Evolutionary conservation across 2,113 vertebrate species (phyloP).

Genomic region (Macquaria australasica): DNA sequence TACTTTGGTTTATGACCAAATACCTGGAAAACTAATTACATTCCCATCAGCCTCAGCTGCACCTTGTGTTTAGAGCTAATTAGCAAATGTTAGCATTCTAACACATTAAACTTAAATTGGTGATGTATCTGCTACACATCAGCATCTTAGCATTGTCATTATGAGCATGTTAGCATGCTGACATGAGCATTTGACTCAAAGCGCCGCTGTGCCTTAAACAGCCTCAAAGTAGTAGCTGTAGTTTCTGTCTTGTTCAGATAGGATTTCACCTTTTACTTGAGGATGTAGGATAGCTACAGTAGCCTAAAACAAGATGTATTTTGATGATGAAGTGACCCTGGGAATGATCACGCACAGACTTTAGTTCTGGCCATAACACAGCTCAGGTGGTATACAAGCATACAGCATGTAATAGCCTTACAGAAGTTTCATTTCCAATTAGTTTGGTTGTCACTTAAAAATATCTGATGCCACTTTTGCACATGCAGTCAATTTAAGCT

Average conservation of each 20-base stretch:
- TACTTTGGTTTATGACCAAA: too few relatives aligned
- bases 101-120: not conserved
- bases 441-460: slow-evolving; percentile 41
- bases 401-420: slow-evolving; percentile 7
- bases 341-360: slow-evolving; percentile 19
- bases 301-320: slow-evolving; percentile 16
- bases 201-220: too few relatives aligned
- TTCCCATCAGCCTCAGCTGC: too few relatives aligned
- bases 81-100: too few relatives aligned
- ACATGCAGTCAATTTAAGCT: slow-evolving; percentile 31
- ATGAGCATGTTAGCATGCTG: too few relatives aligned
- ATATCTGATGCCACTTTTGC: slow-evolving; percentile 43
- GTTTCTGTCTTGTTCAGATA: not conserved
- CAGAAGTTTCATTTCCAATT: slow-evolving; percentile 42
- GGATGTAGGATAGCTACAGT: not conserved
- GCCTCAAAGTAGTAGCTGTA: not conserved
- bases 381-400: slow-evolving; percentile 3
- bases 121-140: too few relatives aligned
- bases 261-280: not conserved
- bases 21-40: too few relatives aligned
- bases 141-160: too few relatives aligned
- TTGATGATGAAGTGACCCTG: slow-evolving; percentile 22
- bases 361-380: slow-evolving; percentile 11
- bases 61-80: not conserved
- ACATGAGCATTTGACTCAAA: too few relatives aligned